A percentile compares a stretch with the other conserved stretches of the same genome.
Evolutionary conservation across 2,113 vertebrate genomes (phyloP).

Genomic region (Oreochromis spilurus): DNA sequence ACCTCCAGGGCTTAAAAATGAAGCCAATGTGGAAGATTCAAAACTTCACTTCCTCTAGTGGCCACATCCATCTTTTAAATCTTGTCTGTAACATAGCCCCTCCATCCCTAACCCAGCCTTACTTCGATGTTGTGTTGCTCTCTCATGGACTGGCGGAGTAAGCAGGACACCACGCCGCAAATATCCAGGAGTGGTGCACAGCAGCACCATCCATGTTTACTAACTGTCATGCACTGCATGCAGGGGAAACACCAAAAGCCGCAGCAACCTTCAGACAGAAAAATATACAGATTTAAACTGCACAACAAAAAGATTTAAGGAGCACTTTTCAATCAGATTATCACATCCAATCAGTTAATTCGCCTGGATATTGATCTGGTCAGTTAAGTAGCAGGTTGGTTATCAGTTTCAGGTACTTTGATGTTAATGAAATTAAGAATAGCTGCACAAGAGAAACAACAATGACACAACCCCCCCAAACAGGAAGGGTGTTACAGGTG

Average conservation of each 20-base stretch:
- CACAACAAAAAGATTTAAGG: neutral
- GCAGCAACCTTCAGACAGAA: neutral
- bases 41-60: neutral
- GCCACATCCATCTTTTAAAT: fast-evolving
- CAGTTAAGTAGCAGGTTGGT: neutral
- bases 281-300: neutral
- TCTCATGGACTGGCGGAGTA: constrained; percentile 54
- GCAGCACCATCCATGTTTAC: constrained; percentile 58
- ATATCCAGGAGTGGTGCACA: constrained; percentile 48
- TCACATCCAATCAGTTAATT: neutral
- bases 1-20: neutral
- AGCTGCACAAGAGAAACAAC: neutral
- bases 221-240: constrained; percentile 65
- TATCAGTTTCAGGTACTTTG: neutral
- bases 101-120: constrained; percentile 1
- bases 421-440: neutral
- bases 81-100: fast-evolving
- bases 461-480: neutral
- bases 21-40: neutral
- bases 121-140: constrained; percentile 59
- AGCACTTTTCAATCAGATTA: neutral
- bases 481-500: no score
- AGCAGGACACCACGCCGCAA: constrained; percentile 61
- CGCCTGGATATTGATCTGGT: fast-evolving
- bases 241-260: constrained; percentile 64